Evolutionary conservation across 2,113 vertebrate species (phyloP).

Genomic region (Oryctolagus cuniculus): mOryCun1.1 NC_091450.1:46258501-46259000

Average conservation of each 20-base stretch:
- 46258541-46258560: conserved; percentile 40
- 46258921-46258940: background rate
- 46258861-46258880: background rate
- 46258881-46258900: background rate
- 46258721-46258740: conserved; percentile 83
- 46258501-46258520: conserved; percentile 40
- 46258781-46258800: conserved; percentile 64
- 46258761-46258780: conserved; percentile 44
- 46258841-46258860: conserved; percentile 69
- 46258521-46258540: background rate
- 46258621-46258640: background rate
- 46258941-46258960: background rate
- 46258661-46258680: conserved; percentile 73
- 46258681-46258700: conserved; percentile 79
- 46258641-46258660: conserved; percentile 56
- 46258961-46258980: background rate
- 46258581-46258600: conserved; percentile 72
- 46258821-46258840: conserved; percentile 66
- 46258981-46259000: background rate
- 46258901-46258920: conserved; percentile 15
- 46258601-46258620: conserved; percentile 7
- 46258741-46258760: conserved; percentile 76
- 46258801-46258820: conserved; percentile 63
- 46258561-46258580: conserved; percentile 78
- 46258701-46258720: conserved; percentile 83